Percentiles rank a stretch among this genome's conserved stretches.
Conservation (phyloP, 37 sponge, comb jelly and placozoan species). For the Eunapius fragilis region DNA sequence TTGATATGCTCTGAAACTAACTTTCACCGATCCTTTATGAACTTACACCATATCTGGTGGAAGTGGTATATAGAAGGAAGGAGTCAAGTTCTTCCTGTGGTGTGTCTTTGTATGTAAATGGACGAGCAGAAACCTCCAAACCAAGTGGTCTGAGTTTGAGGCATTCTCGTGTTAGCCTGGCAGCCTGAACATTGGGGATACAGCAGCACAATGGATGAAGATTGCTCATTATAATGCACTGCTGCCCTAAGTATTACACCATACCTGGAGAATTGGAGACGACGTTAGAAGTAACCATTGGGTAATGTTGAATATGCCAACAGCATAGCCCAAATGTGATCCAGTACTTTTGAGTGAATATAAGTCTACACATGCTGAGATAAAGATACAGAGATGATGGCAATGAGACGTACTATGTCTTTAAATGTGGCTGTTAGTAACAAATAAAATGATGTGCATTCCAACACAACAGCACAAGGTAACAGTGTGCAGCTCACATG, state of each 20-base stretch:
- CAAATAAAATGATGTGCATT: neutral
- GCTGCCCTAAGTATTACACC: neutral
- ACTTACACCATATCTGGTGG: constrained; percentile 58
- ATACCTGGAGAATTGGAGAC: constrained; percentile 63
- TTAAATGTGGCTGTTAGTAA: no score
- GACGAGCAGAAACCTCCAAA: constrained; percentile 58
- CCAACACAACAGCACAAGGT: neutral
- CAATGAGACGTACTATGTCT: no score
- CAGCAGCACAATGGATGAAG: neutral
- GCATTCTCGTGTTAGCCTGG: constrained; percentile 54
- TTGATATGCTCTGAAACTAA: neutral
- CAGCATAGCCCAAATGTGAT: neutral
- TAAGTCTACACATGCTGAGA: neutral
- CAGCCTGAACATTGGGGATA: constrained; percentile 37
- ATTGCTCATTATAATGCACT: neutral
- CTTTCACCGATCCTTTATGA: neutral
- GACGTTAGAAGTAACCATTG: constrained; percentile 50
- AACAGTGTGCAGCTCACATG: constrained; percentile 43
- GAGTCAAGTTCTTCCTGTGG: constrained; percentile 66
- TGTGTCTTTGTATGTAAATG: constrained; percentile 68
- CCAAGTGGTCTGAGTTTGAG: constrained; percentile 54
- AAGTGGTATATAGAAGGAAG: constrained; percentile 62
- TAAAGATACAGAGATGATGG: neutral
- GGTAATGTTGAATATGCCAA: constrained; percentile 49
- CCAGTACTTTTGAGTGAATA: neutral